phyloP scores from a whole-genome alignment of 2,797 vertebrate species.

The Dallia pectoralis region DNA sequence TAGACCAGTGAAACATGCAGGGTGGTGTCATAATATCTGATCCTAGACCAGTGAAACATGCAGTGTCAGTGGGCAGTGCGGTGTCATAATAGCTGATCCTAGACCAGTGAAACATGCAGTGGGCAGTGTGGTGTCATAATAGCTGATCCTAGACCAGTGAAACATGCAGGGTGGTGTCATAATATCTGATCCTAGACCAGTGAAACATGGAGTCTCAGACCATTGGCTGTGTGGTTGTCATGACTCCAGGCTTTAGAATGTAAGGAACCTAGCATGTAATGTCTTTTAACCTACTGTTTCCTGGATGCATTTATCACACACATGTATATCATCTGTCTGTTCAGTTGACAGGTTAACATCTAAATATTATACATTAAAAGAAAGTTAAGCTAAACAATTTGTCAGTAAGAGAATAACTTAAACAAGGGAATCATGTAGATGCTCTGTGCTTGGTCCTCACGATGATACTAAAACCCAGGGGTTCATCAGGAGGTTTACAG shows the following conservation, averaged over 20 bases:
- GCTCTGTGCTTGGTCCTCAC: background rate
- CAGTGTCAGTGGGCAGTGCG: too few species aligned
- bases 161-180: too few species aligned
- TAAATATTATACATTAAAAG: slow-evolving; percentile 8
- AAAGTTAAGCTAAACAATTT: background rate
- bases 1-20: too few species aligned
- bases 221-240: background rate
- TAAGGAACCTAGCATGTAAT: background rate
- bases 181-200: too few species aligned
- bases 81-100: slow-evolving; percentile 88
- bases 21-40: too few species aligned
- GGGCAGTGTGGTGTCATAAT: too few species aligned
- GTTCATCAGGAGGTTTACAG: slow-evolving; percentile 7
- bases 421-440: background rate
- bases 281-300: background rate
- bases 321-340: background rate
- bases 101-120: slow-evolving; percentile 30
- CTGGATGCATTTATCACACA: background rate
- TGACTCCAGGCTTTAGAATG: background rate
- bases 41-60: too few species aligned
- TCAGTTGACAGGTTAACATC: slow-evolving; percentile 23
- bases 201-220: background rate
- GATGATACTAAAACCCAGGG: background rate
- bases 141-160: too few species aligned
- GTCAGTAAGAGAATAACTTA: background rate